Conservation (phyloP, 2,888 invertebrate genomes). For the Ceriagrion tenellum region DNA sequence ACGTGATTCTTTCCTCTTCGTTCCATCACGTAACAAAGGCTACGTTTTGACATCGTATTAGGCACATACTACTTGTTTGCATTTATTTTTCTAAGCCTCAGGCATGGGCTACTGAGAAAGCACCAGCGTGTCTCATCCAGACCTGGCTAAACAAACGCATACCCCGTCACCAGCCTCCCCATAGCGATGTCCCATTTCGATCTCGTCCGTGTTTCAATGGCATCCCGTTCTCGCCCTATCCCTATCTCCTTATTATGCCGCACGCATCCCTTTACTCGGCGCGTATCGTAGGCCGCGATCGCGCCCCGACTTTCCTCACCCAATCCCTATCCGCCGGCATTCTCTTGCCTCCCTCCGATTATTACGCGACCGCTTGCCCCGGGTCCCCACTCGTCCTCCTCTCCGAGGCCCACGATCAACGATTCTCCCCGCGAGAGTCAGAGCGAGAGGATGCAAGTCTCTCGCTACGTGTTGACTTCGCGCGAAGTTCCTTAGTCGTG, state of each 20-base stretch:
- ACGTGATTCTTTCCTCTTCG: not conserved
- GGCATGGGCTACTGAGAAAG: not conserved
- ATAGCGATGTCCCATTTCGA: not conserved
- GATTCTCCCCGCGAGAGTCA: no score
- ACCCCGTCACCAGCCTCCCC: not conserved
- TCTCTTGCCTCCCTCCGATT: not conserved
- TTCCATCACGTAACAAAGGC: not conserved
- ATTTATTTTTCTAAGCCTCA: slow-evolving; percentile 1
- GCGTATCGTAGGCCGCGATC: not conserved
- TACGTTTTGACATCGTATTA: not conserved
- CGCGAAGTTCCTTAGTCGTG: no score
- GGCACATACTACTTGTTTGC: not conserved
- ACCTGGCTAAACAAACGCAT: no score
- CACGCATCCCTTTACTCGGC: not conserved
- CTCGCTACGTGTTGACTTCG: no score
- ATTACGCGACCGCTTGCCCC: not conserved
- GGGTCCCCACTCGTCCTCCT: no score
- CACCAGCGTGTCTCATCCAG: not conserved
- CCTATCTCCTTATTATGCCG: not conserved
- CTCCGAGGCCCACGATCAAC: no score
- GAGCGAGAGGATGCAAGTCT: no score
- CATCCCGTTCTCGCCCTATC: not conserved
- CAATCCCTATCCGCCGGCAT: not conserved
- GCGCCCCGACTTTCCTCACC: not conserved
- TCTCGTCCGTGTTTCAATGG: not conserved